Evolutionary conservation across 2,888 invertebrate genomes (phyloP).

Genomic region (Lacanobia wlatinum): DNA sequence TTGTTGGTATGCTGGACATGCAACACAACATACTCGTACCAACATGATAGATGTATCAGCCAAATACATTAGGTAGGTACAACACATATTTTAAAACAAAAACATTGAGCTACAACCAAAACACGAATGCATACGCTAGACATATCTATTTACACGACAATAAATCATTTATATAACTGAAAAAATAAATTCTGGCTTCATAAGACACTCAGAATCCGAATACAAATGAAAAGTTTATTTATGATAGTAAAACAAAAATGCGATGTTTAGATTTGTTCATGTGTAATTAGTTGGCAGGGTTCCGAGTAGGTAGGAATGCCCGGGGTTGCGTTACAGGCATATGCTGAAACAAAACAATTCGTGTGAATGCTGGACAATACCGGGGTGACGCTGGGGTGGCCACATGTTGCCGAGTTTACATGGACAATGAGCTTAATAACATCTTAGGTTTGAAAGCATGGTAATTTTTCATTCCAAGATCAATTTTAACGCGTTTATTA

Average conservation of each 20-base stretch:
- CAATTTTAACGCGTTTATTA: background rate
- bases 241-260: conserved; percentile 67
- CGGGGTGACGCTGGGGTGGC: conserved; percentile 76
- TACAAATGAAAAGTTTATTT: conserved; percentile 63
- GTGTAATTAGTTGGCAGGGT: conserved; percentile 85
- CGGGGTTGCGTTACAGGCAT: conserved; percentile 78
- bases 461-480: background rate
- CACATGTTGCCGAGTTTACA: conserved; percentile 59
- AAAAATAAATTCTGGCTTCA: conserved; percentile 50
- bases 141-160: conserved; percentile 51
- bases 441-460: background rate
- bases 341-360: conserved; percentile 87
- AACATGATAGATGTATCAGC: conserved; percentile 10
- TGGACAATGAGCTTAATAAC: conserved; percentile 49
- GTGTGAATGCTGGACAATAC: conserved; percentile 86
- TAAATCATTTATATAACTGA: conserved; percentile 41
- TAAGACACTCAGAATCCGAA: conserved; percentile 48
- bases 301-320: conserved; percentile 87
- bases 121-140: conserved; percentile 44
- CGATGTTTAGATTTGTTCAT: conserved; percentile 71
- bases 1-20: background rate
- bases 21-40: background rate
- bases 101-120: conserved; percentile 19
- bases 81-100: conserved; percentile 15
- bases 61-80: conserved; percentile 24